Evolutionary conservation across 2,797 vertebrate species (phyloP), one percentile per base, ranked within the genome.

Genomic region (Anabas testudineus): DNA sequence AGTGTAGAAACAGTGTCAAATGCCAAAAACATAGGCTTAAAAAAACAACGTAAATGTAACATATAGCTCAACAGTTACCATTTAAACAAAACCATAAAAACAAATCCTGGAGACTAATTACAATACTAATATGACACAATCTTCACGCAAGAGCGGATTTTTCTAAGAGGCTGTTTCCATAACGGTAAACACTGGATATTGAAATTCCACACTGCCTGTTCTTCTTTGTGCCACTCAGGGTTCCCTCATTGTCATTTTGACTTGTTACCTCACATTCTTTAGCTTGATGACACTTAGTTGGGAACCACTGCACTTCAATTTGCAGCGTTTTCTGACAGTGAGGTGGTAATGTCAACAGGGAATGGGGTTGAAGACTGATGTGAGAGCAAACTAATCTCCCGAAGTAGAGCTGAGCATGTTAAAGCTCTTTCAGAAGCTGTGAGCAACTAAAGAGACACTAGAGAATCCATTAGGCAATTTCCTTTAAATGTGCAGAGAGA

Each of bases 261-360:
- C 18, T 19, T 0, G 8, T 64, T 32, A 53, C 46, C 26, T 56
- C 45, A 34, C 22, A 47, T 8, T 51, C 30, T 62, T 5, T n/a
- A 19, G 49, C 5, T 46, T 41, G 36, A 30, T 75, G 24, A 21
- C 71, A 81, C 68, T 48, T 58, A 51, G 60, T 14, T 74, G 74
- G 77, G 77, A 75, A 80, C 30, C 2, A 0, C 54, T 41, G 24
- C 37, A 47, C 54, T 73, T 69, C 68, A 89, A 84, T 88, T 87
- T 74, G 68, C 76, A 74, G 43, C 64, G 42, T 49, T 72, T 68
- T 65, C 60, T 72, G 46, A 67, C 82, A 80, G 70, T 0, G 15
- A 61, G 64, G 66, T 85, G 83, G 47, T 41, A 86, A 87, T 66
- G 81, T 87, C 75, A 84, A 80, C 59, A 72, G 66, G 64, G 28